Evolutionary conservation across 2,888 invertebrate species (phyloP).

Genomic region (Pheosia gnoma): DNA sequence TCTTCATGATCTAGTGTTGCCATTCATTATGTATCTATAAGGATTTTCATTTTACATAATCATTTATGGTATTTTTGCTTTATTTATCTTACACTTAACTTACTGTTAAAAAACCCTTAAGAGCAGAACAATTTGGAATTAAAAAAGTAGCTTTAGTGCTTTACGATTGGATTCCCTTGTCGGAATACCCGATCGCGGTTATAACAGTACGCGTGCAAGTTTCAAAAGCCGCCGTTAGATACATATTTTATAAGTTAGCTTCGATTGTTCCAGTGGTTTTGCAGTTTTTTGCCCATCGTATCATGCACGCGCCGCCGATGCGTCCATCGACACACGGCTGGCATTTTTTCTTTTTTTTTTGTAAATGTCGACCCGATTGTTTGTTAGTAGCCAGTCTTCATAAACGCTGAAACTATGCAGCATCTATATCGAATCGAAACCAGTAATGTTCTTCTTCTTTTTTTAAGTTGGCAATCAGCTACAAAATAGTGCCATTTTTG

Average conservation of each 20-base stretch:
- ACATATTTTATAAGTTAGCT: slow-evolving; percentile 83
- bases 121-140: neutral
- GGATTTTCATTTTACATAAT: too few species aligned
- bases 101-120: too few species aligned
- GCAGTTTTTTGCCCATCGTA: slow-evolving; percentile 59
- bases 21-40: too few species aligned
- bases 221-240: slow-evolving; percentile 76
- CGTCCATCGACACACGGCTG: slow-evolving; percentile 73
- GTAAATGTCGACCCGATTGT: slow-evolving; percentile 63
- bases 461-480: neutral
- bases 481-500: too few species aligned
- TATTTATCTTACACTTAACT: neutral
- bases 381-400: slow-evolving; percentile 59
- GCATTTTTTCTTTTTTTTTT: slow-evolving; percentile 66
- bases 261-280: slow-evolving; percentile 80
- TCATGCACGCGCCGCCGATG: slow-evolving; percentile 72
- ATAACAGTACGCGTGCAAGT: slow-evolving; percentile 74
- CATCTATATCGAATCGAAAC: slow-evolving; percentile 12
- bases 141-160: slow-evolving; percentile 41
- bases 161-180: slow-evolving; percentile 62
- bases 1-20: too few species aligned
- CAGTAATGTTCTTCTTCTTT: neutral
- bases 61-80: too few species aligned
- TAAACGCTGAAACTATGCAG: slow-evolving; percentile 36
- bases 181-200: slow-evolving; percentile 76